Evolutionary conservation across 2,888 invertebrate genomes (phyloP), one percentile per base, ranked within the genome.

Genomic region (Pterostichus madidus): DNA sequence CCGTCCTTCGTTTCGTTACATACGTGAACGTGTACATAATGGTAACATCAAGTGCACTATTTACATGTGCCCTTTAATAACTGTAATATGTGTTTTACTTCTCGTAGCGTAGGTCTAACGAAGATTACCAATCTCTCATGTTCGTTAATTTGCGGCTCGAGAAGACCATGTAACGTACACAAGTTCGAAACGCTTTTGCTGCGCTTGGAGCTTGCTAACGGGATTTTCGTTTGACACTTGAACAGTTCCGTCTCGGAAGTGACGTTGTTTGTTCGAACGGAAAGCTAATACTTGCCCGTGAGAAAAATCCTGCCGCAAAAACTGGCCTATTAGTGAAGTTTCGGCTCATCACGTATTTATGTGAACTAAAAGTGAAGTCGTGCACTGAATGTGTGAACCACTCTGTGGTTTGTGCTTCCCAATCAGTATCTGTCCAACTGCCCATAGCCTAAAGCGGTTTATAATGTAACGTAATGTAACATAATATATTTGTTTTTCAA

Each of bases 141-240:
- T 77, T 56, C 35, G 13, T 77, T 77, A 77, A 77, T 77, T 77
- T 77, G 52, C 5, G 76, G 17, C 11, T 32, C 53, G 24, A 8
- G 15, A 49, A 39, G 10, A 77, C 13, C 76, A 77, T 75, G 52
- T 75, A 52, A 46, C 32, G 39, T 52, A 75, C 31, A 64, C 2
- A 8, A 75, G 31, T 31, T 75, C 13, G 13, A 31, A 71, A 44
- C 46, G 24, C 31, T 52, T 71, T 32, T 75, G 35, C 76, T 49
- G 75, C 49, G 53, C 56, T 39, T 49, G 46, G 75, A 17, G 53
- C 56, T 17, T 49, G 46, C 13, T 53, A 77, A 77, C 56, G 35
- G 76, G 56, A 77, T 77, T 77, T 77, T 56, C 56, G 76, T 77
- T 77, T 76, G 56, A 77, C 76, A 77, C 76, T 77, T 77, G 76